phyloP scores from a whole-genome alignment of 2,888 invertebrate species.

The Plebejus melissa region DNA sequence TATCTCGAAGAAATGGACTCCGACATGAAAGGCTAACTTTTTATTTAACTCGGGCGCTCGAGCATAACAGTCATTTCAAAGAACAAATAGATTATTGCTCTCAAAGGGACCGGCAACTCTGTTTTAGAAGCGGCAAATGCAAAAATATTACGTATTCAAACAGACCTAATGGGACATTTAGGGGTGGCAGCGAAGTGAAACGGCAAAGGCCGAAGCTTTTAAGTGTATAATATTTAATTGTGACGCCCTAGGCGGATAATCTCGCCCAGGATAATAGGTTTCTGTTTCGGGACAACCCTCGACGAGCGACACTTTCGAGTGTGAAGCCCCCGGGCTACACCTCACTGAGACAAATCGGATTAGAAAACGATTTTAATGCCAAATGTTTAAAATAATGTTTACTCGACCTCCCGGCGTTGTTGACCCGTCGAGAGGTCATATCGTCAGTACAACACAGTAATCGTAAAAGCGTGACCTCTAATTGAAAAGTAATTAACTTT shows the following conservation, averaged over 20 bases:
- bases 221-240: slow-evolving; percentile 80
- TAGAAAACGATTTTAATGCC: slow-evolving; percentile 69
- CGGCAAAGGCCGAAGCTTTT: slow-evolving; percentile 80
- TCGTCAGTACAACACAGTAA: neutral
- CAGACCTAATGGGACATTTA: slow-evolving; percentile 79
- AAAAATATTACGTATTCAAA: slow-evolving; percentile 80
- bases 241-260: slow-evolving; percentile 80
- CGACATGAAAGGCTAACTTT: slow-evolving; percentile 61
- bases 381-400: slow-evolving; percentile 47
- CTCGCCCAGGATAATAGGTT: slow-evolving; percentile 80
- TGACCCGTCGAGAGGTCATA: neutral
- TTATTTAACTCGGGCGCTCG: slow-evolving; percentile 68
- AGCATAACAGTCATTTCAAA: slow-evolving; percentile 75
- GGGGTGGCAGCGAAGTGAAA: slow-evolving; percentile 78
- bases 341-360: slow-evolving; percentile 75
- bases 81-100: slow-evolving; percentile 78
- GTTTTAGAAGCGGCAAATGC: slow-evolving; percentile 77
- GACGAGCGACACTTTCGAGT: slow-evolving; percentile 71
- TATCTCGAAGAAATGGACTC: slow-evolving; percentile 39
- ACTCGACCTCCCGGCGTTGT: slow-evolving; percentile 31
- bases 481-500: neutral
- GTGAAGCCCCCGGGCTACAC: slow-evolving; percentile 69
- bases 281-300: slow-evolving; percentile 78
- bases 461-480: neutral
- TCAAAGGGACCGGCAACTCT: slow-evolving; percentile 78